Percentiles rank a stretch among this genome's conserved stretches.
phyloP scores from a whole-genome alignment of 2,888 invertebrate genomes.

The Acanthosepion esculentum region DNA sequence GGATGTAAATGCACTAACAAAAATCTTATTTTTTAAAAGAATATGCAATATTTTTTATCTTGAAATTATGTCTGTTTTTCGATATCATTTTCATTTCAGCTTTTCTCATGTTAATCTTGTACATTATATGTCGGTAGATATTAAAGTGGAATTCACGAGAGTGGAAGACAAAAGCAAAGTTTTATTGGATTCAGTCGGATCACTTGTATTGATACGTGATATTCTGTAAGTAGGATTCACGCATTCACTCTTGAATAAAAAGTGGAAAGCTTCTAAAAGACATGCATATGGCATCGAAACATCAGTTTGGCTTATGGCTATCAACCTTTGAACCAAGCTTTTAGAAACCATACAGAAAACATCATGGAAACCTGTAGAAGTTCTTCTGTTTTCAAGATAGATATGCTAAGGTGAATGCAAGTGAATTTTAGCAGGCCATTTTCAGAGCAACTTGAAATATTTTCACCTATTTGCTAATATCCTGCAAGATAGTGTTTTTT shows the following conservation, averaged over 20 bases:
- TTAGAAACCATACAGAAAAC: conserved; percentile 33
- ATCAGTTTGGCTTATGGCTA: background rate
- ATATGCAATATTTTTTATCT: too few relatives aligned
- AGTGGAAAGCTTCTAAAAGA: conserved; percentile 7
- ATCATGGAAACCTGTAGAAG: conserved; percentile 33
- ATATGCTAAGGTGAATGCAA: background rate
- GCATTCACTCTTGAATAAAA: background rate
- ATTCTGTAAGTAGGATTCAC: background rate
- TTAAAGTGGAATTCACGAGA: background rate
- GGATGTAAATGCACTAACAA: too few relatives aligned
- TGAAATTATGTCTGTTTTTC: background rate
- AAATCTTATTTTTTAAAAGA: too few relatives aligned
- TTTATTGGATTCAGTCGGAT: background rate
- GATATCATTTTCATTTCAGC: background rate
- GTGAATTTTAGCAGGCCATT: background rate
- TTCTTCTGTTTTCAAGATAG: background rate
- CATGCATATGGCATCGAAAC: background rate
- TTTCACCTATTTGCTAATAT: background rate
- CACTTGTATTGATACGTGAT: background rate
- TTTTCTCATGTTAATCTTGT: background rate
- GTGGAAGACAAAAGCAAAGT: background rate
- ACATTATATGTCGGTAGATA: background rate
- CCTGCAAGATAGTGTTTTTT: background rate
- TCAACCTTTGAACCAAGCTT: conserved; percentile 25
- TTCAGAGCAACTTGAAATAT: conserved; percentile 13